Base-by-base conservation (phyloP, 2,888 invertebrate species). In the Herminia tarsipennalis region DNA sequence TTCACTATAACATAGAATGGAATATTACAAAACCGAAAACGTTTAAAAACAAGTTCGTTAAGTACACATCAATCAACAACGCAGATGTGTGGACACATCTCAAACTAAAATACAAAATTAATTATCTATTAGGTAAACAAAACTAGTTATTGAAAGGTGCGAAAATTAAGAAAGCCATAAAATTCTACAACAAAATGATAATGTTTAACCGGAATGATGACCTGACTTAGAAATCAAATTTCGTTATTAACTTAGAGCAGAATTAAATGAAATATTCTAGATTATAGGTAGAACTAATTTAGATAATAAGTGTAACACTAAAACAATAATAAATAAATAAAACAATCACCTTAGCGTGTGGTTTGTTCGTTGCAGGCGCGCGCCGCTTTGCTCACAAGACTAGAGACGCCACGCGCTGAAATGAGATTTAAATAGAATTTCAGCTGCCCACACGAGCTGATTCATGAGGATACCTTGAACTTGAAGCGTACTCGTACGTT, bases 391-490 rank as follows among this genome's bases (percentile, higher is more conserved):
- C 72, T 55, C 76, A 81, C 71, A 79, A 83, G 82, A 88, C 88
- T 88, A 78, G 45, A 61, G 58, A 36, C 48, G 41, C 60, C 56
- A 62, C 65, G 56, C 75, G 69, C 78, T 70, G 55, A 59, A 68
- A 65, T 71, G 66, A 75, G 86, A 78, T 87, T 91, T 91, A 91
- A 91, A 91, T 90, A 91, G 88, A 88, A 82, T 71, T 83, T 82
- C 81, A 79, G 79, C 87, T 66, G 76, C 88, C 89, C 88, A 88
- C 88, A 76, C 68, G 50, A 37, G 66, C 68, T 89, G 88, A 89
- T 74, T 90, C 86, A 88, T 64, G 62, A 72, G 70, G 76, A 69
- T 70, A 86, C 89, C 90, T 89, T 90, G 90, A 90, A 89, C 88
- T 89, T 89, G 86, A 50, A 63, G 53, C 66, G 38, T 36, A 64